Percentiles rank a stretch among this genome's conserved stretches.
Conservation (phyloP, 1,140 invertebrate genomes). For the Cydia strobilella region DNA sequence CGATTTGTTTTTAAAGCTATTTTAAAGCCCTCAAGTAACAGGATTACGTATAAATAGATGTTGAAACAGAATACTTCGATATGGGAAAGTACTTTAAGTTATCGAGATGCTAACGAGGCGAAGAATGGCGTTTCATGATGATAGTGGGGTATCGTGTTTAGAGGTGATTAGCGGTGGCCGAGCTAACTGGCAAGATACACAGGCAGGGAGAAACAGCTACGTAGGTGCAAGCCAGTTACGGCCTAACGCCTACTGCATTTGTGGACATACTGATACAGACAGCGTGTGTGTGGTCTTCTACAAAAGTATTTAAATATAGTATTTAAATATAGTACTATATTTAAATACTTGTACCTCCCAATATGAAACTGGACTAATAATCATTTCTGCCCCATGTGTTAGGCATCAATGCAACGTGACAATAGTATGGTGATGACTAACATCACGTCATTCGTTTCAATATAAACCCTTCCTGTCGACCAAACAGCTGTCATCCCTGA, state of each 20-base stretch:
- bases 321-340: too few species aligned
- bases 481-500: constrained; percentile 35
- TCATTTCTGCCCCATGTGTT: not conserved
- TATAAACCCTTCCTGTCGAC: constrained; percentile 33
- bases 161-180: constrained; percentile 61
- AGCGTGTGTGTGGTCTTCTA: constrained; percentile 70
- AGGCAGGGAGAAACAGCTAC: constrained; percentile 48
- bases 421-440: not conserved
- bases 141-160: constrained; percentile 64
- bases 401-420: not conserved
- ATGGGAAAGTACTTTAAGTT: constrained; percentile 55
- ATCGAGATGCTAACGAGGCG: constrained; percentile 65
- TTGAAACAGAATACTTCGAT: constrained; percentile 47
- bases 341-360: constrained; percentile 7
- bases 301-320: too few species aligned
- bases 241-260: constrained; percentile 64
- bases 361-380: constrained; percentile 3
- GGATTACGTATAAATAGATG: constrained; percentile 39
- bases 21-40: constrained; percentile 18
- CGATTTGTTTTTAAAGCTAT: constrained; percentile 5
- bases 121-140: constrained; percentile 69
- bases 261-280: constrained; percentile 54
- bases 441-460: constrained; percentile 23
- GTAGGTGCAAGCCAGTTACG: constrained; percentile 49
- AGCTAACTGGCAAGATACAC: constrained; percentile 65